Evolutionary conservation across 2,888 invertebrate genomes (phyloP), one percentile per base, ranked within the genome.

Genomic region (Drosophila meridionalis): DNA sequence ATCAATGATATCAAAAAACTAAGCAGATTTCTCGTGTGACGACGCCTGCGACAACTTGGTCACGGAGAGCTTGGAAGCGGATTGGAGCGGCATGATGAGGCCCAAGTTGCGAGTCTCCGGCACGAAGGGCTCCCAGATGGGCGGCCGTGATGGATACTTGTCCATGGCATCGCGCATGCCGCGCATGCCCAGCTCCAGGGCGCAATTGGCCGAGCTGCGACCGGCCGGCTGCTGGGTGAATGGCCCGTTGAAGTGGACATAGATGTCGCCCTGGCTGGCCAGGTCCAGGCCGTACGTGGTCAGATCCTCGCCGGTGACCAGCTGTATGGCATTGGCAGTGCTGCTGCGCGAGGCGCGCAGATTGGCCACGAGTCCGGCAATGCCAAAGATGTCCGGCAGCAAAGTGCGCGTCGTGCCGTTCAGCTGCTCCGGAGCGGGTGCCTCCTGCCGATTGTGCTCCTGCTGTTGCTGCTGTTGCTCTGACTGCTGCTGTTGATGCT

Each of bases 221-320:
- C 66, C 65, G 0, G 89, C 70, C 11, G 87, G 65, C 7, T 78
- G 69, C 34, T 65, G 76, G 14, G 89, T 86, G 7, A 89, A 82
- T 6, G 85, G 85, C 4, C 85, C 89, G 61, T 86, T 86, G 58
- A 89, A 89, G 30, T 87, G 82, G 4, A 86, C 85, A 43, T 86
- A 87, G 56, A 86, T 89, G 26, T 86, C 85, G 3, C 87, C 85
- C 45, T 76, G 80, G 38, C 80, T 76, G 28, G 85, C 65, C 68
- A 86, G 20, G 48, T 86, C 85, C 43, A 86, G 61, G 3, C 85
- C 85, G 11, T 67, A 87, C 8, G 73, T 76, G 53, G 85, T 84
- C 36, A 86, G 66, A 55, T 86, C 85, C 58, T 86, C 85, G 12
- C 85, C 85, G 9, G 74, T 72, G 14, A 62, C 67, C 72, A 85